These are phyloP conservation scores for Pyrochroa serraticornis DNA, from an alignment of 2,888 invertebrate species.

Conservation along the genomic window DNA sequence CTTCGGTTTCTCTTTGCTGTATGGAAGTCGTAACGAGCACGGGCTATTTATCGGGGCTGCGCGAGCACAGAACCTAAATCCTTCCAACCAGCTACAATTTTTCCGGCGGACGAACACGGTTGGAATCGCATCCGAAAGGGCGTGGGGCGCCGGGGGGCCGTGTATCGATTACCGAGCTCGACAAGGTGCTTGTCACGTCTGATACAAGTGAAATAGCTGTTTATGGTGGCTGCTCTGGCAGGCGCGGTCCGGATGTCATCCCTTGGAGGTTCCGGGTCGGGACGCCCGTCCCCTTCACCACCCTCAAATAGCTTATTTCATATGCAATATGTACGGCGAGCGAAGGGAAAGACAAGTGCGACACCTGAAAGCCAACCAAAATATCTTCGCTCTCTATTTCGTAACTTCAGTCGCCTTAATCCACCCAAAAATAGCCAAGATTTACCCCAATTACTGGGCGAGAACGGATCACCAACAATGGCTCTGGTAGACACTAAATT, in stretches of 20 bases:
- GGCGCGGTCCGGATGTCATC: constrained; percentile 42
- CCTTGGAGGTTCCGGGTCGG: constrained; percentile 30
- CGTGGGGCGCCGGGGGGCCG: constrained; percentile 38
- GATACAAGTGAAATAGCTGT: constrained; percentile 58
- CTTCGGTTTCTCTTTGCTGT: background rate
- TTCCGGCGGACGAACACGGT: constrained; percentile 49
- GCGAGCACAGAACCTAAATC: constrained; percentile 39
- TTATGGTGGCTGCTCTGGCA: constrained; percentile 52
- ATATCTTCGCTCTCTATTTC: no score
- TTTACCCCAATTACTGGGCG: no score
- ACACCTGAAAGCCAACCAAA: background rate
- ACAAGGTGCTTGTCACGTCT: constrained; percentile 59
- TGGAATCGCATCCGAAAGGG: constrained; percentile 44
- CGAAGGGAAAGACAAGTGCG: background rate
- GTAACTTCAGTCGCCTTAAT: no score
- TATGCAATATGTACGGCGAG: constrained; percentile 22
- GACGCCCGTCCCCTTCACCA: constrained; percentile 5
- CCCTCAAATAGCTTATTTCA: constrained; percentile 22
- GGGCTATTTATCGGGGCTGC: constrained; percentile 29
- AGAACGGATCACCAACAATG: background rate
- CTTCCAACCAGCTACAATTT: constrained; percentile 47
- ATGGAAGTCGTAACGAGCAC: constrained; percentile 3
- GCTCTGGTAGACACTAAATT: no score
- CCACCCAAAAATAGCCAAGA: no score
- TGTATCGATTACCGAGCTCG: constrained; percentile 57